phyloP scores from a whole-genome alignment of 2,888 invertebrate species.

The Dasysyrphus tricinctus region DNA sequence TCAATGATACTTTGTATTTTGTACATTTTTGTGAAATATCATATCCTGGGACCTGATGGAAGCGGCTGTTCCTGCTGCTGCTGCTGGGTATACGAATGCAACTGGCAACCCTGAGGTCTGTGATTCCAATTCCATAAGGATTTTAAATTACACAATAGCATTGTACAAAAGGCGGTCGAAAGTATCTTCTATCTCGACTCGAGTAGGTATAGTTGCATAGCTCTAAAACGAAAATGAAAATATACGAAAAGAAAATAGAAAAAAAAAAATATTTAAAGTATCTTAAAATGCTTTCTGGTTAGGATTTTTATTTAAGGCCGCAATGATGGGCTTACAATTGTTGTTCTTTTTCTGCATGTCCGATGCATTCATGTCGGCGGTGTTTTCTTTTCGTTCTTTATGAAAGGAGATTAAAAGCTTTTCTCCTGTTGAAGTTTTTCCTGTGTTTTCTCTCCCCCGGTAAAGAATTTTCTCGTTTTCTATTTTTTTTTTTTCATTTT shows the following conservation, averaged over 20 bases:
- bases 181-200: background rate
- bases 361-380: constrained; percentile 26
- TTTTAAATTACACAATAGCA: constrained; percentile 55
- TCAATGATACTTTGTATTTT: constrained; percentile 59
- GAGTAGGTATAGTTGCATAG: background rate
- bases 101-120: constrained; percentile 4
- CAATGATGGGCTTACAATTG: constrained; percentile 50
- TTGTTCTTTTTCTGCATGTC: constrained; percentile 34
- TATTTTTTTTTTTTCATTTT: background rate
- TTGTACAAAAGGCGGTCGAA: constrained; percentile 11
- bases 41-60: constrained; percentile 18
- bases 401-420: constrained; percentile 55
- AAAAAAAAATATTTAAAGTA: constrained; percentile 11
- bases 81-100: background rate
- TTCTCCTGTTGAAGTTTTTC: constrained; percentile 11
- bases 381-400: constrained; percentile 26
- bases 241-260: background rate
- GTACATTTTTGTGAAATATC: constrained; percentile 34
- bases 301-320: constrained; percentile 63
- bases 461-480: background rate
- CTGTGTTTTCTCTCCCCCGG: background rate
- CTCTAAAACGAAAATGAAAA: background rate
- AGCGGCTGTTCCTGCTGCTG: constrained; percentile 3
- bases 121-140: constrained; percentile 50
- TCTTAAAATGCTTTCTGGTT: constrained; percentile 19